Percentiles rank a stretch among this genome's conserved stretches.
phyloP scores from a whole-genome alignment of 2,888 invertebrate genomes.

The Zeuzera pyrina region DNA sequence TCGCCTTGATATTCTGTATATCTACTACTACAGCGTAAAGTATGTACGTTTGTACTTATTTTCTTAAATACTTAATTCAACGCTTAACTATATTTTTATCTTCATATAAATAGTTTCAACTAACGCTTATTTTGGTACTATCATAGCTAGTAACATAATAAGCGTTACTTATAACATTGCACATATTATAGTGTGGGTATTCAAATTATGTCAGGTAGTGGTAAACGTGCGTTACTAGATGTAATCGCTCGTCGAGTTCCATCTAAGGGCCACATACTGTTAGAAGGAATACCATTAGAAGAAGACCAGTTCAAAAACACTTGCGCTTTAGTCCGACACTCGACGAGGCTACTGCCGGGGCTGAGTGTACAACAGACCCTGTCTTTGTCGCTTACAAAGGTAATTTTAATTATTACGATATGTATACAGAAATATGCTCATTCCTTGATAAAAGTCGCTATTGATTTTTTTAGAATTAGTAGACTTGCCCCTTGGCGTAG shows the following conservation, averaged over 20 bases:
- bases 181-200: too few relatives aligned
- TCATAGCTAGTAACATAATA: too few relatives aligned
- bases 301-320: slow-evolving; percentile 86
- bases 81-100: too few relatives aligned
- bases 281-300: slow-evolving; percentile 90
- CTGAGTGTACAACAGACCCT: slow-evolving; percentile 91
- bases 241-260: slow-evolving; percentile 89
- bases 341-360: slow-evolving; percentile 87
- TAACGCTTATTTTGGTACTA: too few relatives aligned
- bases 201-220: slow-evolving; percentile 78
- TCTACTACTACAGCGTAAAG: too few relatives aligned
- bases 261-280: slow-evolving; percentile 89
- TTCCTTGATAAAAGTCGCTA: background rate
- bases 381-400: slow-evolving; percentile 84
- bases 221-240: slow-evolving; percentile 94
- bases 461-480: too few relatives aligned
- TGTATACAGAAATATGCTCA: background rate
- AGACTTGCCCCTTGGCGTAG: too few relatives aligned
- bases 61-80: too few relatives aligned
- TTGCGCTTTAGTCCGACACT: slow-evolving; percentile 91
- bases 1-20: too few relatives aligned
- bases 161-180: too few relatives aligned
- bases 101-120: too few relatives aligned
- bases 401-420: slow-evolving; percentile 43
- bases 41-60: too few relatives aligned